Evolutionary conservation across 2,797 vertebrate genomes (phyloP).

Genomic region (Pangasius mekongensis): DNA sequence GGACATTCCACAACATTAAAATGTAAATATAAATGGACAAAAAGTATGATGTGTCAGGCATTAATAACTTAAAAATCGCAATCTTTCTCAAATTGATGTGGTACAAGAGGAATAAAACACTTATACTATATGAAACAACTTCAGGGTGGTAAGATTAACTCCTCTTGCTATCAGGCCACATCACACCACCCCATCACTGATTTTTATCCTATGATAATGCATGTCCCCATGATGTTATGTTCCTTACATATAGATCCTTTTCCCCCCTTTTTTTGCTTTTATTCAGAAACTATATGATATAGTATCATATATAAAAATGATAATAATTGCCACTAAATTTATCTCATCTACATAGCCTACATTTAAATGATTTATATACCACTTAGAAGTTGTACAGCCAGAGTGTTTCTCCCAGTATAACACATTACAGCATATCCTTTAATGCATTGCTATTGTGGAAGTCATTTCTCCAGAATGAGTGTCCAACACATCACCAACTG

Average conservation of each 20-base stretch:
- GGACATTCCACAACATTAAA: not conserved
- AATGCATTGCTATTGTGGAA: constrained; percentile 23
- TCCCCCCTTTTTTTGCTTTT: no score
- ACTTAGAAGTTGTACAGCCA: no score
- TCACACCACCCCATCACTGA: not conserved
- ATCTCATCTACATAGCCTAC: no score
- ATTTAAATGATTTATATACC: no score
- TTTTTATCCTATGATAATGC: not conserved
- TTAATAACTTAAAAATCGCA: not conserved
- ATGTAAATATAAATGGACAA: not conserved
- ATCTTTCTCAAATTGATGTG: not conserved
- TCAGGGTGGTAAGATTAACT: not conserved
- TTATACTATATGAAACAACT: not conserved
- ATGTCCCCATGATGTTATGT: not conserved
- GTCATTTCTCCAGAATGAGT: not conserved
- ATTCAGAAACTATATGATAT: no score
- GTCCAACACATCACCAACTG: not conserved
- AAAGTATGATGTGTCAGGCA: not conserved
- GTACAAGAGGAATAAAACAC: not conserved
- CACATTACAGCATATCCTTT: no score
- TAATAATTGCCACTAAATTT: no score
- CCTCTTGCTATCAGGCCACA: not conserved
- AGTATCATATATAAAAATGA: no score
- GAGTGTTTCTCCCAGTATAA: no score
- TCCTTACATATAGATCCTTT: not conserved